Evolutionary conservation across 1,140 invertebrate genomes (phyloP).

Genomic region (Battus philenor): DNA sequence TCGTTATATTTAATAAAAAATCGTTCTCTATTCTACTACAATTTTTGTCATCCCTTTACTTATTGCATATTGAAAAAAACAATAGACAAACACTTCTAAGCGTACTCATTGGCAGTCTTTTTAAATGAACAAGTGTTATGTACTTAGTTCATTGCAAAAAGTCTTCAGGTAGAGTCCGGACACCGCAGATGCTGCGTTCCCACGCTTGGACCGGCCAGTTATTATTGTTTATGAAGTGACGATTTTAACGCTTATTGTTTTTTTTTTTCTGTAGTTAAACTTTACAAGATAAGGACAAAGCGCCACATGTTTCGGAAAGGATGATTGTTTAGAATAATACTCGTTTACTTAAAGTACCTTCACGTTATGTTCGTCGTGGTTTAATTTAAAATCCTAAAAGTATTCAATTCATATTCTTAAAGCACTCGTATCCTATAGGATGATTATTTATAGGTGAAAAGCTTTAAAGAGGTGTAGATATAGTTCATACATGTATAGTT

Average conservation of each 20-base stretch:
- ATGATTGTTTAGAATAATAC: neutral
- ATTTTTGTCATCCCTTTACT: neutral
- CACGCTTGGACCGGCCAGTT: constrained; percentile 57
- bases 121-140: constrained; percentile 59
- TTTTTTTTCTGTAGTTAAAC: constrained; percentile 33
- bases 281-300: constrained; percentile 42
- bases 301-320: constrained; percentile 35
- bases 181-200: constrained; percentile 45
- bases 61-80: neutral
- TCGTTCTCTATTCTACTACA: too few species aligned
- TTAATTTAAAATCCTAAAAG: too few species aligned
- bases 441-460: too few species aligned
- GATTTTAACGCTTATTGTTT: constrained; percentile 45
- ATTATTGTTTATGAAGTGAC: constrained; percentile 56
- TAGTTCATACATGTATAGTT: too few species aligned
- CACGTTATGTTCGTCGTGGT: too few species aligned
- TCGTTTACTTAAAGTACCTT: neutral
- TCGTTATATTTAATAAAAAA: too few species aligned
- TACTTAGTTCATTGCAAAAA: constrained; percentile 49
- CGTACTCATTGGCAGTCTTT: constrained; percentile 45
- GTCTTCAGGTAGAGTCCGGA: constrained; percentile 58
- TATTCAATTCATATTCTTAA: too few species aligned
- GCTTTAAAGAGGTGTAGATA: too few species aligned
- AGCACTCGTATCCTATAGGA: too few species aligned
- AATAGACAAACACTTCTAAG: constrained; percentile 37